Evolutionary conservation across 2,888 invertebrate genomes (phyloP), one percentile per base, ranked within the genome.

Genomic region (Notodonta ziczac): DNA sequence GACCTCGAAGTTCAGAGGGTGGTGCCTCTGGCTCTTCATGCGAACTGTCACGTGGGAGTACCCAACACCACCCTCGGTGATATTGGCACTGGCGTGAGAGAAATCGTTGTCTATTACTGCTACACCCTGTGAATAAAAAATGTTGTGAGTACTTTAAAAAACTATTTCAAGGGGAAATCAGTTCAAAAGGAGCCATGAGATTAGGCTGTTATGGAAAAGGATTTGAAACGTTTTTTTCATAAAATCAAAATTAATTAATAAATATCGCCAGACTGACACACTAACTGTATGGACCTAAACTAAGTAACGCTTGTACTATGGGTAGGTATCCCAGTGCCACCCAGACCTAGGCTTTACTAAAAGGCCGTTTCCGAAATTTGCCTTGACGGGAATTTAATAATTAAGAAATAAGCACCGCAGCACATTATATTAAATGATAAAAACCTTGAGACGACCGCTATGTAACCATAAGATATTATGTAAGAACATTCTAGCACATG

Each of bases 11-110:
- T 93, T 93, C 16, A 93, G 76, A 0, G 93, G 93, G 59, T 93
- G 92, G 64, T 90, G 90, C 56, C 93, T 83, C 62, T 93, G 93
- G 54, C 93, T 89, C 72, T 93, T 93, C 93, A 93, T 93, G 60
- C 93, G 81, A 24, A 93, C 85, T 53, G 92, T 92, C 64, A 91
- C 92, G 63, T 86, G 71, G 12, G 84, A 81, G 67, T 62, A 84
- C 1, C 93, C 93, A 0, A 93, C 91, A 4, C 93, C 93, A 2
- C 93, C 93, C 0, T 86, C 86, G 0, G 93, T 93, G 56, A 93
- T 84, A 66, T 93, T 93, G 50, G 93, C 93, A 67, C 87, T 92
- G 60, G 93, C 93, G 62, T 91, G 91, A 1, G 93, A 93, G 71
- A 91, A 93, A 67, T 93, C 91, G 58, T 90, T 93, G 81, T 93